Base-by-base conservation (phyloP, 1,140 invertebrate genomes). In the Lucilia sericata region DNA sequence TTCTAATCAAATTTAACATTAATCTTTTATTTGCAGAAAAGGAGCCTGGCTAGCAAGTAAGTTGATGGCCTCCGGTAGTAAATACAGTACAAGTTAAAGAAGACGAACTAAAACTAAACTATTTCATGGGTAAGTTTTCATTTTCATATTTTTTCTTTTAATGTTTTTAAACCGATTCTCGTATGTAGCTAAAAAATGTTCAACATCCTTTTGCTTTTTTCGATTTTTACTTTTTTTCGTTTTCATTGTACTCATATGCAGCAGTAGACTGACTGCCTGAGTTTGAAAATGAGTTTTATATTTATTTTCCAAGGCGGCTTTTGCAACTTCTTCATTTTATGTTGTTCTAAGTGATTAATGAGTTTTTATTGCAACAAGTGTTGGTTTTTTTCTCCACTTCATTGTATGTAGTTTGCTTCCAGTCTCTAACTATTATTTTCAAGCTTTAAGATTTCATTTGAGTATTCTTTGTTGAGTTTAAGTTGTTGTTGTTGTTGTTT, bases 341-440 rank as follows among this genome's bases (percentile, higher is more conserved):
- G 34, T 42, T 36, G 13, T 75, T 42, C 74, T 76, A 14, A 42
- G 74, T 76, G 74, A 76, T 76, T 76, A 76, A 76, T 76, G 34
- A n/a, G 12, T n/a, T 34, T 42, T 76, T 76, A 76, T 76, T 36
- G 34, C 74, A 76, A 76, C 74, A 76, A 76, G 74, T 76, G 74
- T 36, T 76, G 19, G 13, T 36, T 36, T 36, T 76, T 34, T 36
- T 7, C 13, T 36, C 14, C 42, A 10, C 42, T 42, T 42, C 42
- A 42, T 42, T 42, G 42, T 42, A 42, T 42, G 42, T 42, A 3
- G 25, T 30, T 30, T 42, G 42, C 42, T 42, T 42, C 42, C 42
- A 42, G 42, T 42, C 42, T 42, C 42, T 42, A 42, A 42, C 7
- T 10, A 42, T 42, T 42, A 42, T 42, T 3, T 36, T 76, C 25